A percentile compares a stretch with the other conserved stretches of the same genome.
Conservation (phyloP, 2,888 invertebrate genomes). For the Serripes groenlandicus region DNA sequence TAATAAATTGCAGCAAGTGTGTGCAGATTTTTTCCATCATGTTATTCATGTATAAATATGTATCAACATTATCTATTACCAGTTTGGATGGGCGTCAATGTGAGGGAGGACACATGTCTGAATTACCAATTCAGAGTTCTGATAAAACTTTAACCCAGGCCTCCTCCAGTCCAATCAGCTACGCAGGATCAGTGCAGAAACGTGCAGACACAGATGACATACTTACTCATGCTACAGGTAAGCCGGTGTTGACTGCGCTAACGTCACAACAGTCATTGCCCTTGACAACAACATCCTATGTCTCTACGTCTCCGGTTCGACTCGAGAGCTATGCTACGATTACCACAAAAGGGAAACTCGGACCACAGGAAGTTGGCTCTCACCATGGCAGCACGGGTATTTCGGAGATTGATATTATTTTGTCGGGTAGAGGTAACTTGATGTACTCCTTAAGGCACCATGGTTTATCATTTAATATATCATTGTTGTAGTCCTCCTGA, state of each 20-base stretch:
- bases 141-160: constrained; percentile 78
- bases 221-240: constrained; percentile 77
- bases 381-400: constrained; percentile 60
- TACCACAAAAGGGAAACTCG: constrained; percentile 76
- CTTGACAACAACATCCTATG: constrained; percentile 26
- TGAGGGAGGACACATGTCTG: constrained; percentile 70
- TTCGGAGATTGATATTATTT: constrained; percentile 73
- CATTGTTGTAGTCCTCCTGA: neutral
- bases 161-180: constrained; percentile 71
- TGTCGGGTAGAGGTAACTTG: constrained; percentile 75
- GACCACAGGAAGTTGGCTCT: constrained; percentile 75
- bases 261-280: constrained; percentile 32
- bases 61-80: constrained; percentile 19
- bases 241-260: constrained; percentile 69
- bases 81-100: constrained; percentile 79
- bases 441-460: constrained; percentile 16
- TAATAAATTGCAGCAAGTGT: no score
- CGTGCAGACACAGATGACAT: constrained; percentile 65
- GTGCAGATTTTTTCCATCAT: no score
- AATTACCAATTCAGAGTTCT: constrained; percentile 66
- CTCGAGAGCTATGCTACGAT: constrained; percentile 80
- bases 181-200: constrained; percentile 75
- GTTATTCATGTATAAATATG: no score
- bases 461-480: neutral
- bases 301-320: constrained; percentile 45